A percentile compares a stretch with the other conserved stretches of the same genome.
phyloP scores from a whole-genome alignment of 2,888 invertebrate genomes.

The Caenorhabditis japonica region DNA sequence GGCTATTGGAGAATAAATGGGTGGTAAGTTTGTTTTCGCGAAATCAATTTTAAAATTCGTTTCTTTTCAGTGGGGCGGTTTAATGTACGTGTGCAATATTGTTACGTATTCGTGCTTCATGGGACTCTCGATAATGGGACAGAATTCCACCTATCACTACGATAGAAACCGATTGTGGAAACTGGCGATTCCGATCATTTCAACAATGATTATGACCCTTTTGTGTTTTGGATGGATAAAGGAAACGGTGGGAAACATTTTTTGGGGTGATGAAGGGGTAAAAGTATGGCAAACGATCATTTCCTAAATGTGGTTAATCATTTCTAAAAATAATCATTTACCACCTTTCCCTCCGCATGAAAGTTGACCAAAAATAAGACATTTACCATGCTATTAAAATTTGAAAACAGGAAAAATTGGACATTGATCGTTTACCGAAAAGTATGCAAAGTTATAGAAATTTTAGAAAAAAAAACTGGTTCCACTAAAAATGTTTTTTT shows the following conservation, averaged over 20 bases:
- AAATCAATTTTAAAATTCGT: too few relatives aligned
- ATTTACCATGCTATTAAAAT: too few relatives aligned
- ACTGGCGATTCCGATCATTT: background rate
- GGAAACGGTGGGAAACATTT: conserved; percentile 4
- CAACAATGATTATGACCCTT: background rate
- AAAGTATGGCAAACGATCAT: too few relatives aligned
- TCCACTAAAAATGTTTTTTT: background rate
- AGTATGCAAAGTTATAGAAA: too few relatives aligned
- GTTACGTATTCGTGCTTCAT: conserved; percentile 1
- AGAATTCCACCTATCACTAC: conserved; percentile 16
- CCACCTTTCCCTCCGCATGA: too few relatives aligned
- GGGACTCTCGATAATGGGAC: conserved; percentile 21
- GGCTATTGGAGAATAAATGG: conserved; percentile 22
- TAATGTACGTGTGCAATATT: conserved; percentile 21
- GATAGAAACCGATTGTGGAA: conserved; percentile 10
- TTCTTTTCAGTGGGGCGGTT: conserved; percentile 24
- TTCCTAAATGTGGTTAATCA: too few relatives aligned
- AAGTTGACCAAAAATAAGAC: too few relatives aligned
- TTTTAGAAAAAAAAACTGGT: background rate
- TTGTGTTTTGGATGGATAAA: background rate
- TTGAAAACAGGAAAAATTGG: too few relatives aligned
- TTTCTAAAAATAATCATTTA: too few relatives aligned
- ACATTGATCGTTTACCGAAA: too few relatives aligned
- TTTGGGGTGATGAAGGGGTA: too few relatives aligned
- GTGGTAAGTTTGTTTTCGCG: conserved; percentile 2